phyloP scores from a whole-genome alignment of 2,888 invertebrate genomes.

The Beris morrisii region DNA sequence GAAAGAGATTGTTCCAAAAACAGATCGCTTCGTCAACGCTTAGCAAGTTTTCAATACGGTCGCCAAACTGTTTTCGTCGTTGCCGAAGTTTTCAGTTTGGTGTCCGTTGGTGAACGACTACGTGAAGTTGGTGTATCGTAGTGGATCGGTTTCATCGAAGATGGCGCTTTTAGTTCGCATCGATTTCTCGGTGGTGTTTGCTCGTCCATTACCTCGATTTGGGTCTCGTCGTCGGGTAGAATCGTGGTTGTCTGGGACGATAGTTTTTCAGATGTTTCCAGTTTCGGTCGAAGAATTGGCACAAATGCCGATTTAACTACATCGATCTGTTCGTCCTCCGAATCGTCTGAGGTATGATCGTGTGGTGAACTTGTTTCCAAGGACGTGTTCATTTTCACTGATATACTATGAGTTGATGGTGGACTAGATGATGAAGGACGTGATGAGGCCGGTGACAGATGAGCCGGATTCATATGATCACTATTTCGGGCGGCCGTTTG shows the following conservation, averaged over 20 bases:
- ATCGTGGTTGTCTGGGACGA: conserved; percentile 47
- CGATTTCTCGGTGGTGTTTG: conserved; percentile 46
- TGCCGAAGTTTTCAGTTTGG: conserved; percentile 62
- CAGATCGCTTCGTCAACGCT: too few species aligned
- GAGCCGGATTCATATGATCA: conserved; percentile 42
- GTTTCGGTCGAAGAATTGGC: conserved; percentile 59
- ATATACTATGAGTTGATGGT: conserved; percentile 42
- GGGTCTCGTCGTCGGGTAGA: conserved; percentile 42
- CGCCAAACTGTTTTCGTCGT: conserved; percentile 73
- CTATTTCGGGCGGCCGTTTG: conserved; percentile 49
- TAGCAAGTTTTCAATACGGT: conserved; percentile 61
- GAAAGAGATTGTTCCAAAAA: too few species aligned
- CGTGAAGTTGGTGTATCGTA: conserved; percentile 42
- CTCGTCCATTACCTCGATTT: conserved; percentile 50
- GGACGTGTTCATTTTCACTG: conserved; percentile 58
- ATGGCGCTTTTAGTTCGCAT: conserved; percentile 65
- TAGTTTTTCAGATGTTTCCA: conserved; percentile 55
- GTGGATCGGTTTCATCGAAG: conserved; percentile 57
- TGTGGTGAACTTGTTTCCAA: conserved; percentile 66
- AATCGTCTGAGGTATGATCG: conserved; percentile 61
- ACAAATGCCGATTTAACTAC: conserved; percentile 76
- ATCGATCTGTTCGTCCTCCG: conserved; percentile 73
- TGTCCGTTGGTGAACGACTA: conserved; percentile 54
- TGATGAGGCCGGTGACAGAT: conserved; percentile 54
- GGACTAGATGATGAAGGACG: conserved; percentile 54